These are phyloP conservation scores for Listronotus bonariensis DNA, from an alignment of 1,140 invertebrate species.

Conservation along the genomic window DNA sequence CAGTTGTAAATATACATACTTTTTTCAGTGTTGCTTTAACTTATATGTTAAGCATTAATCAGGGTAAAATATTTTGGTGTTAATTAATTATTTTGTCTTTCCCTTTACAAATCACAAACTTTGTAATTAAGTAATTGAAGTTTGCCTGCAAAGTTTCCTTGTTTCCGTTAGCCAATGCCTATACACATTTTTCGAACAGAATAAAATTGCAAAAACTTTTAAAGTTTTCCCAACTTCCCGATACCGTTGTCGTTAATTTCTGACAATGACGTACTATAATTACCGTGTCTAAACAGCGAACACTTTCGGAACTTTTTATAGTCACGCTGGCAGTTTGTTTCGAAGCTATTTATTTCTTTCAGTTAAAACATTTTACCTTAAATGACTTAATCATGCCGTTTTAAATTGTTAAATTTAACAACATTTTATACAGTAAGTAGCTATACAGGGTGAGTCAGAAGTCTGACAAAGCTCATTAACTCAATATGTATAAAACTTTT, in stretches of 20 bases:
- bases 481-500: too few relatives aligned
- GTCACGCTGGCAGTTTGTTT: conserved; percentile 27
- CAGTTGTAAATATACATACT: too few relatives aligned
- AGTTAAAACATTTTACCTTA: conserved; percentile 29
- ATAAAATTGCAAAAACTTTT: conserved; percentile 29
- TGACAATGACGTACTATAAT: conserved; percentile 45
- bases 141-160: conserved; percentile 30
- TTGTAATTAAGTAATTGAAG: conserved; percentile 27
- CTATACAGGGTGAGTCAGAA: too few relatives aligned
- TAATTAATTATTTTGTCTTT: too few relatives aligned
- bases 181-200: conserved; percentile 29
- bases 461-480: too few relatives aligned
- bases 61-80: too few relatives aligned
- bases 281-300: conserved; percentile 39
- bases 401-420: conserved; percentile 1
- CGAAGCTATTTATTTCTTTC: conserved; percentile 31
- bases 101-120: neutral
- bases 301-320: conserved; percentile 27
- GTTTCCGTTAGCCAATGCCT: conserved; percentile 32
- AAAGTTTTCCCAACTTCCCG: conserved; percentile 31
- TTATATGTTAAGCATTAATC: too few relatives aligned
- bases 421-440: too few relatives aligned
- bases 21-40: too few relatives aligned
- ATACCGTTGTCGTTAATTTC: conserved; percentile 41
- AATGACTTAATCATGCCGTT: conserved; percentile 10